Evolutionary conservation across 2,113 vertebrate species (phyloP).

Genomic region (Rousettus leschenaultii): DNA sequence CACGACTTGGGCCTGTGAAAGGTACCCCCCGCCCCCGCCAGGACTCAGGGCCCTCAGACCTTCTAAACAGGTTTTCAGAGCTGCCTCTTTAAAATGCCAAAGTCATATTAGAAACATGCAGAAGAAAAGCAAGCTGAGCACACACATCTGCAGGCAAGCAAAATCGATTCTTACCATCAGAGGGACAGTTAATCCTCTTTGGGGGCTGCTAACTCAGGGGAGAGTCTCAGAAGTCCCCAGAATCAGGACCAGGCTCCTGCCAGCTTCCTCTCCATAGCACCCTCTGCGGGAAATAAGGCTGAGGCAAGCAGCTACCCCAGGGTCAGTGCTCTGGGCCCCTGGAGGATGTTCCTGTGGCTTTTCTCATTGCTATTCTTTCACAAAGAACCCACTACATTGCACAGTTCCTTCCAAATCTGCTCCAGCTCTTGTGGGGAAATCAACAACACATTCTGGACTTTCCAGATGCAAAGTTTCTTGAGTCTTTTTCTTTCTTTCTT

Average conservation of each 20-base stretch:
- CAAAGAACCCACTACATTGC: constrained; percentile 67
- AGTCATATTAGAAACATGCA: not conserved
- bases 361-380: constrained; percentile 58
- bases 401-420: constrained; percentile 61
- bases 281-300: not conserved
- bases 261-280: not conserved
- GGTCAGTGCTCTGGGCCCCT: not conserved
- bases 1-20: not conserved
- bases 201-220: not conserved
- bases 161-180: constrained; percentile 55
- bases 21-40: no score
- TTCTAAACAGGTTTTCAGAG: not conserved
- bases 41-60: not conserved
- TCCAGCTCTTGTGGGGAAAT: constrained; percentile 53
- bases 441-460: constrained; percentile 56
- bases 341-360: constrained; percentile 64
- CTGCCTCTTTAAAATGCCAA: not conserved
- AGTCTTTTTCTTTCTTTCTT: not conserved
- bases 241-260: not conserved
- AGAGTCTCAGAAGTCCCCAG: not conserved
- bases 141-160: not conserved
- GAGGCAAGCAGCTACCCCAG: not conserved
- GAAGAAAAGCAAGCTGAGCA: not conserved
- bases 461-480: constrained; percentile 61
- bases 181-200: not conserved